Percentiles rank a stretch among this genome's conserved stretches.
These are phyloP conservation scores for Pseudorhombus dupliciocellatus DNA, from an alignment of 2,113 vertebrate species.

Conservation along the genomic window DNA sequence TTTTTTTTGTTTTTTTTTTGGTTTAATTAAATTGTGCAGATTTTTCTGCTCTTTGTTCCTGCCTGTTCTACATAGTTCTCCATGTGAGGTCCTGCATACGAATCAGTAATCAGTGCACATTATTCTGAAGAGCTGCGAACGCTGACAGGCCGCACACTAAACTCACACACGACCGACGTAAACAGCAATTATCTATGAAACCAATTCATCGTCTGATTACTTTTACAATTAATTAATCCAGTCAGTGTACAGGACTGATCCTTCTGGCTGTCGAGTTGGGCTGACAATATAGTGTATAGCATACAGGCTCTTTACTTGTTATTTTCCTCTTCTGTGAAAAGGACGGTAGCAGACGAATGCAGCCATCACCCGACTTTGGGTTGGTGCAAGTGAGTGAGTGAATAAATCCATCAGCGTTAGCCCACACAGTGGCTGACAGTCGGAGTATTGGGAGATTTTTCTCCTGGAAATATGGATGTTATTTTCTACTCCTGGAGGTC, in stretches of 20 bases:
- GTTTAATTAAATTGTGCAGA: too few relatives aligned
- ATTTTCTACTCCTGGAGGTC: background rate
- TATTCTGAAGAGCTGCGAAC: too few relatives aligned
- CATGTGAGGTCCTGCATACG: background rate
- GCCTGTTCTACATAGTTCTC: background rate
- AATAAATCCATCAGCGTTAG: background rate
- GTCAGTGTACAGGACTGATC: too few relatives aligned
- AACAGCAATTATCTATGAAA: background rate
- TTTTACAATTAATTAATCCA: too few relatives aligned
- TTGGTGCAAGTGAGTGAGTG: background rate
- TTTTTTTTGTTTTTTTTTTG: background rate
- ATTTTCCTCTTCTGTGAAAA: background rate
- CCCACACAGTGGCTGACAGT: background rate
- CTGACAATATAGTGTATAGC: too few relatives aligned
- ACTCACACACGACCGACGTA: too few relatives aligned
- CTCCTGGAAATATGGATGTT: background rate
- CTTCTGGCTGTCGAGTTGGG: too few relatives aligned
- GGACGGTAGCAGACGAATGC: background rate
- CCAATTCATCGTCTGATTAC: too few relatives aligned
- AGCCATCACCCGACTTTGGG: background rate
- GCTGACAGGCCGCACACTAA: too few relatives aligned
- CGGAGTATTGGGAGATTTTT: background rate
- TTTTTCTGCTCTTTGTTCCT: too few relatives aligned
- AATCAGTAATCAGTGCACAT: background rate
- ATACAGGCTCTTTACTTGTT: background rate